Conservation (phyloP, 2,888 invertebrate genomes). For the Acleris holmiana region DNA sequence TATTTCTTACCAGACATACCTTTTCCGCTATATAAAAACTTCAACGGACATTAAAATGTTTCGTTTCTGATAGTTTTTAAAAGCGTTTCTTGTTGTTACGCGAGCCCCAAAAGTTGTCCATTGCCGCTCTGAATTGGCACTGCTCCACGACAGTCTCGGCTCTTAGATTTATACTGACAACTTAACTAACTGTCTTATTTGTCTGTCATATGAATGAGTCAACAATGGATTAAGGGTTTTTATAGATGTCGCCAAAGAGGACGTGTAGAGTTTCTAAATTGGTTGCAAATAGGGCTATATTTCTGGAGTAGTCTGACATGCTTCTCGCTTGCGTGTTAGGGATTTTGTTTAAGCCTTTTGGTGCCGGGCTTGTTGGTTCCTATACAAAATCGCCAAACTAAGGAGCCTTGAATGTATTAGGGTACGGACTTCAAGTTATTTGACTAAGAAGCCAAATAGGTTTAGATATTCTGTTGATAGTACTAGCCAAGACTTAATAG, state of each 20-base stretch:
- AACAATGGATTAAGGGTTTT: constrained; percentile 33
- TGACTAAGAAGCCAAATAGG: no score
- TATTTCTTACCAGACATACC: no score
- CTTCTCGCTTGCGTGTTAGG: neutral
- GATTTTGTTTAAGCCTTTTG: no score
- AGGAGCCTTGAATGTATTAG: no score
- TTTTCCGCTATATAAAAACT: neutral
- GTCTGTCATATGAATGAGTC: constrained; percentile 44
- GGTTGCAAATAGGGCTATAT: neutral
- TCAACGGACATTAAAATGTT: neutral
- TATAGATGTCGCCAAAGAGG: constrained; percentile 5
- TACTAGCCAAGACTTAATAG: no score
- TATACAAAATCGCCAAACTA: no score
- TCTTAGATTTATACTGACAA: constrained; percentile 42
- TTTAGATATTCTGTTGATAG: no score
- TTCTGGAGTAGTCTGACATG: neutral
- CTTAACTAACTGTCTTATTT: constrained; percentile 40
- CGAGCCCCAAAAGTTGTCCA: constrained; percentile 9
- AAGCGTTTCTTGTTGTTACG: constrained; percentile 6
- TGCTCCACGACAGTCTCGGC: constrained; percentile 21
- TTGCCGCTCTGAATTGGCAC: constrained; percentile 23
- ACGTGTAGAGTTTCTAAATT: neutral
- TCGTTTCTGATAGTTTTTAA: neutral
- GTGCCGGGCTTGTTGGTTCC: no score
- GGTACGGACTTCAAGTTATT: no score